Evolutionary conservation across 2,888 invertebrate genomes (phyloP), one percentile per base, ranked within the genome.

Genomic region (Ectemnius cavifrons): DNA sequence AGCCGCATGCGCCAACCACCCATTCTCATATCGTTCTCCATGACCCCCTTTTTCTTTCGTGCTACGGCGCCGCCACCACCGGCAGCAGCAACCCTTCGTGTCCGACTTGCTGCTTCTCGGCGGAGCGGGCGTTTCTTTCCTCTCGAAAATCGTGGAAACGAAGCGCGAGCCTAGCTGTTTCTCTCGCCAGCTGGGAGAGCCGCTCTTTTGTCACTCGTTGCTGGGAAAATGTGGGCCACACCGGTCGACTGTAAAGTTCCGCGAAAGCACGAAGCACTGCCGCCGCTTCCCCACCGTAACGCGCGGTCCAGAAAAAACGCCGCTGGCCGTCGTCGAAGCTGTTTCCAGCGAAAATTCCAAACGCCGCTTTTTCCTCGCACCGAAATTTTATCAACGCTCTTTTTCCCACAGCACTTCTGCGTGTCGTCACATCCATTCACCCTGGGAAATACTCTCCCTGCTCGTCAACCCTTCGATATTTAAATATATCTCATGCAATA

Each of bases 151-250:
- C 61, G 57, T 28, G 47, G 6, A 13, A n/a, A 27, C 4, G 45
- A 18, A 8, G 62, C 52, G 46, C 60, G 56, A 45, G 57, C 20
- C 67, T 18, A 47, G 46, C 45, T 47, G 13, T 27, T 69, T n/a
- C 52, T 37, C 37, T 46, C 27, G 63, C 37, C 47, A 57, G 58
- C 62, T 47, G 5, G 27, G 11, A n/a, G 27, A 20, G 27, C 23
- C 16, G 23, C 18, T 69, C 63, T 66, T 71, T 72, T 52, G 67
- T 70, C 67, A 47, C 47, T 65, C 67, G 77, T 67, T 56, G 76
- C 52, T 62, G 52, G 67, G 73, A 64, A 69, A 69, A 73, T 73
- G 63, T 61, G 60, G 75, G 67, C 60, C 75, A 61, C 60, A 6
- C 58, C 57, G 59, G 37, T 52, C 57, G 49, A 52, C 49, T 74